Evolutionary conservation across 2,797 vertebrate genomes (phyloP).

Genomic region (Clarias pachynema): DNA sequence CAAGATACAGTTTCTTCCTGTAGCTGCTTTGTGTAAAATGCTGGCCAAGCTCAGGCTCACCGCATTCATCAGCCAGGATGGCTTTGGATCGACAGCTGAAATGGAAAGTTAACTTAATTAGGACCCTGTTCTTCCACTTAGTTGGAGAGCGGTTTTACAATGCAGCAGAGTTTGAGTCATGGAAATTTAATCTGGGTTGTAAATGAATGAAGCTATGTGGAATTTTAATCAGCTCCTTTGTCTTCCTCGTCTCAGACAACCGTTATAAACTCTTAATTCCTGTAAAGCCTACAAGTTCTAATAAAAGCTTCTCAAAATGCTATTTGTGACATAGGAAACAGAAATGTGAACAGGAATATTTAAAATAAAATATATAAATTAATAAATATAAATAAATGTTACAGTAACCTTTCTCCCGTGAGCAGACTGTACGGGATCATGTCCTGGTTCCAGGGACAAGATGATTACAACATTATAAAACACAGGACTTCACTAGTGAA

Average conservation of each 20-base stretch:
- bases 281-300: background rate
- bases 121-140: conserved; percentile 6
- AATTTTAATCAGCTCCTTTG: conserved; percentile 29
- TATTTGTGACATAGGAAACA: background rate
- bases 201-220: conserved; percentile 23
- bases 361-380: background rate
- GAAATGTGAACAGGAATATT: background rate
- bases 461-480: background rate
- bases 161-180: background rate
- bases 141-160: background rate
- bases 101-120: conserved; percentile 39
- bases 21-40: background rate
- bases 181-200: conserved; percentile 27
- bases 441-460: background rate
- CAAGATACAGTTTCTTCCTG: background rate
- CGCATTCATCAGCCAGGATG: background rate
- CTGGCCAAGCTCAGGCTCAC: background rate
- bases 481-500: background rate
- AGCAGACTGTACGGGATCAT: background rate
- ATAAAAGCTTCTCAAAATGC: background rate
- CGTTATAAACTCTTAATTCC: background rate
- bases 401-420: background rate
- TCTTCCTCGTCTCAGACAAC: conserved; percentile 7
- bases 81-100: conserved; percentile 18
- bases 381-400: background rate